Evolutionary conservation across 2,797 vertebrate species (phyloP), one percentile per base, ranked within the genome.

Genomic region (Enteromius anoplus): DNA sequence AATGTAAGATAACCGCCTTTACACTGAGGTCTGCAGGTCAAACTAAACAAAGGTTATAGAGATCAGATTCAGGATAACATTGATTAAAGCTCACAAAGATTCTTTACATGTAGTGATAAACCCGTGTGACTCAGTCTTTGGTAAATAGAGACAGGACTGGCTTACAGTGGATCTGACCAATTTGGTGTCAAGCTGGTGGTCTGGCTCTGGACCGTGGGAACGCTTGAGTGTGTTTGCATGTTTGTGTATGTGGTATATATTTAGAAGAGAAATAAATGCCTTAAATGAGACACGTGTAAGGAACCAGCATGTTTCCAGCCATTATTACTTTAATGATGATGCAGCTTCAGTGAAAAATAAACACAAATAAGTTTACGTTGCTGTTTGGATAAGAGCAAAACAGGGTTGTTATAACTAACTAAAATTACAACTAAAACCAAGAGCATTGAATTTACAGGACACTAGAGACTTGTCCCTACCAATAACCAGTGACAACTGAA

Each of bases 291-390:
- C 42, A 14, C 14, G 14, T 92, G 77, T 84, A 65, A 65, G 75
- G 40, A 70, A 78, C 45, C 14, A 49, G 26, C 62, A 15, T 79
- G 78, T 91, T 92, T 90, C 92, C 89, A 72, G 73, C 42, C 49
- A 79, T 78, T 82, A 89, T 92, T 90, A 85, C 89, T 84, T 66
- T 69, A 53, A 45, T 75, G 42, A 64, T 37, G 49, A 76, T 68
- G 62, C 58, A 75, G 17, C 19, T 58, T 68, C 34, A 34, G 65
- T 77, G 7, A 60, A n/a, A 37, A 37, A 58, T 26, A 42, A 37
- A 70, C 60, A 68, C 71, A 82, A 72, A 69, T 19, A 64, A n/a
- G 11, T 75, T 73, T 26, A 26, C 29, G 32, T 64, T 23, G 19
- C 42, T 51, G 6, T 65, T n/a, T 49, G 40, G 17, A 58, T 32